phyloP scores from a whole-genome alignment of 2,113 vertebrate genomes.

The Rousettus leschenaultii region DNA sequence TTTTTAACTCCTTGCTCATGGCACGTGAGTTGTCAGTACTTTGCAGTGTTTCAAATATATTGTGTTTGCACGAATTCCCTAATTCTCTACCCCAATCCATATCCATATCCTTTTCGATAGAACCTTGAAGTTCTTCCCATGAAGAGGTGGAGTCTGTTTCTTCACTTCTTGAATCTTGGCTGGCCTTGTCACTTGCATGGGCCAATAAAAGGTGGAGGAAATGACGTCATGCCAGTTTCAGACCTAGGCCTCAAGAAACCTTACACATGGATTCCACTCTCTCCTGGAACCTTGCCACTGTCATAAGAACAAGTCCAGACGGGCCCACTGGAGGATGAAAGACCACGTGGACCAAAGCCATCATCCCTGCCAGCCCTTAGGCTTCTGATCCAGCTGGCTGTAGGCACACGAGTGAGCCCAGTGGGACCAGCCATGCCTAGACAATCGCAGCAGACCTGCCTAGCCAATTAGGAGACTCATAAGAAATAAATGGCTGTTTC shows the following conservation, averaged over 20 bases:
- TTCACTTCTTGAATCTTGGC: not conserved
- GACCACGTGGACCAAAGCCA: not conserved
- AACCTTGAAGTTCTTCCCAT: not conserved
- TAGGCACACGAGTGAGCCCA: not conserved
- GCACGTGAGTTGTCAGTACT: accelerated
- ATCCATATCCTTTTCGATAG: not conserved
- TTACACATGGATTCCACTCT: not conserved
- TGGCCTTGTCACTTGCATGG: not conserved
- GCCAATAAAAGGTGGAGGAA: not conserved
- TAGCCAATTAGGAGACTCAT: not conserved
- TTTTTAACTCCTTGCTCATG: not conserved
- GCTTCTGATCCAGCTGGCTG: not conserved
- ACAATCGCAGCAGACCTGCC: not conserved
- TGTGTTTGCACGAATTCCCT: not conserved
- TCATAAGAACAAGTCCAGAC: not conserved
- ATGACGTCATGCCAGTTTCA: not conserved
- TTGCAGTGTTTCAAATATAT: not conserved
- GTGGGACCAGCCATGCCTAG: not conserved
- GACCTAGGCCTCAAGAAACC: not conserved
- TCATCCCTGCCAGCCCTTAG: not conserved
- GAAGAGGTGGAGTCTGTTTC: not conserved
- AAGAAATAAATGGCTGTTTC: not conserved
- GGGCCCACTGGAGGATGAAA: not conserved
- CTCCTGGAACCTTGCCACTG: not conserved
- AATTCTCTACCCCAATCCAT: not conserved